Percentiles rank a stretch among this genome's conserved stretches.
These are phyloP conservation scores for Phrixothrix hirtus DNA, from an alignment of 2,888 invertebrate species.

Conservation along the genomic window DNA sequence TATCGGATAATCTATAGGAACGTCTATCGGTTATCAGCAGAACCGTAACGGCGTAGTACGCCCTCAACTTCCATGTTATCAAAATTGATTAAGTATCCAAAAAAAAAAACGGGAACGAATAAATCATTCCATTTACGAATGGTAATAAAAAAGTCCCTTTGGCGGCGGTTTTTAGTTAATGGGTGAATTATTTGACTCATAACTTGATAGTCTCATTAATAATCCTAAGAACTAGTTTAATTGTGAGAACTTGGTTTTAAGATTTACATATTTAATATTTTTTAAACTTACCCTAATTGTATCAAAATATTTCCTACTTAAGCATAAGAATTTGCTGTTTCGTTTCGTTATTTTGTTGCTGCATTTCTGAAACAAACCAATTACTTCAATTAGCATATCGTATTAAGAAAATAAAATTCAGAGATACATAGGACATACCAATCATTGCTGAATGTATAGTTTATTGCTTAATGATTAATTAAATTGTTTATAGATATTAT, in stretches of 20 bases:
- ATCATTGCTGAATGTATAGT: too few relatives aligned
- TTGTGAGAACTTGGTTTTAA: background rate
- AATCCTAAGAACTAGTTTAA: background rate
- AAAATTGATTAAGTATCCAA: constrained; percentile 15
- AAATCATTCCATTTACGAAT: constrained; percentile 7
- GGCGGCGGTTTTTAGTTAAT: constrained; percentile 6
- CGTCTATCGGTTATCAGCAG: constrained; percentile 25
- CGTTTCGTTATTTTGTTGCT: too few relatives aligned
- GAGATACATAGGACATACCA: too few relatives aligned
- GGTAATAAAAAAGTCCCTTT: constrained; percentile 7
- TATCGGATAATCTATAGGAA: constrained; percentile 31
- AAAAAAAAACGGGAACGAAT: constrained; percentile 11
- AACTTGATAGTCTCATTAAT: constrained; percentile 2
- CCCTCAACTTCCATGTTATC: constrained; percentile 18
- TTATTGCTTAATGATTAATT: too few relatives aligned
- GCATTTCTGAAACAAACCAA: too few relatives aligned
- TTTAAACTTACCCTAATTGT: too few relatives aligned
- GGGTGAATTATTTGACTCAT: constrained; percentile 1
- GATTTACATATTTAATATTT: too few relatives aligned
- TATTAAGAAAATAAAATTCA: too few relatives aligned
- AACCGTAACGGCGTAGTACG: constrained; percentile 11
- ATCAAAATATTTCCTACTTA: too few relatives aligned
- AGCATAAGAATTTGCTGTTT: too few relatives aligned
- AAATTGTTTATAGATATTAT: too few relatives aligned
- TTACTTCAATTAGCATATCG: too few relatives aligned